Percentiles rank a stretch among this genome's conserved stretches.
These are phyloP conservation scores for Drosophila punjabiensis DNA, from an alignment of 1,140 invertebrate species.

Conservation along the genomic window DNA sequence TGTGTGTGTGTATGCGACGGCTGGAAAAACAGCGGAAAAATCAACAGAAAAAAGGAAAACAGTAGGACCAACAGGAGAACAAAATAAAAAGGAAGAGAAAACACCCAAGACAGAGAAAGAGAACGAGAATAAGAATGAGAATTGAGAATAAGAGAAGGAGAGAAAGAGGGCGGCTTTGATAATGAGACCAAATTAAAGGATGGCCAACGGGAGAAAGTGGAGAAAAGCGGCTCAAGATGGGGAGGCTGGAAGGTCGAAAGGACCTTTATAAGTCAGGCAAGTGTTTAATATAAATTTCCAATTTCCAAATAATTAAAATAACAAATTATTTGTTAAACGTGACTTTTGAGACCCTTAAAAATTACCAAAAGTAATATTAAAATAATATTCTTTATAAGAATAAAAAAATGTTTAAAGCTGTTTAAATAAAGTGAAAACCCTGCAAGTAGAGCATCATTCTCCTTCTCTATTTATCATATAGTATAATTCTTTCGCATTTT, in stretches of 20 bases:
- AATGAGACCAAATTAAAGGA: slow-evolving; percentile 70
- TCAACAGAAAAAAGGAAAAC: slow-evolving; percentile 44
- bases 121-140: slow-evolving; percentile 5
- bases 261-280: not conserved
- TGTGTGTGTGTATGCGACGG: slow-evolving; percentile 12
- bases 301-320: no score
- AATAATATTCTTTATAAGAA: not conserved
- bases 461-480: not conserved
- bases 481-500: slow-evolving; percentile 2
- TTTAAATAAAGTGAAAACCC: not conserved
- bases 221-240: slow-evolving; percentile 1
- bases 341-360: not conserved
- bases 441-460: not conserved
- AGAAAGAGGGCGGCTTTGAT: slow-evolving; percentile 41
- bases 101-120: slow-evolving; percentile 27
- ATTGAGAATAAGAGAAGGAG: slow-evolving; percentile 1
- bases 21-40: slow-evolving; percentile 55
- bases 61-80: slow-evolving; percentile 16
- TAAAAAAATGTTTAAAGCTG: not conserved
- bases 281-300: not conserved
- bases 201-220: slow-evolving; percentile 33
- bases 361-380: not conserved
- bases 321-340: no score
- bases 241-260: not conserved
- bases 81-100: slow-evolving; percentile 1